Evolutionary conservation across 2,888 invertebrate genomes (phyloP).

Genomic region (Girardia tigrina): DNA sequence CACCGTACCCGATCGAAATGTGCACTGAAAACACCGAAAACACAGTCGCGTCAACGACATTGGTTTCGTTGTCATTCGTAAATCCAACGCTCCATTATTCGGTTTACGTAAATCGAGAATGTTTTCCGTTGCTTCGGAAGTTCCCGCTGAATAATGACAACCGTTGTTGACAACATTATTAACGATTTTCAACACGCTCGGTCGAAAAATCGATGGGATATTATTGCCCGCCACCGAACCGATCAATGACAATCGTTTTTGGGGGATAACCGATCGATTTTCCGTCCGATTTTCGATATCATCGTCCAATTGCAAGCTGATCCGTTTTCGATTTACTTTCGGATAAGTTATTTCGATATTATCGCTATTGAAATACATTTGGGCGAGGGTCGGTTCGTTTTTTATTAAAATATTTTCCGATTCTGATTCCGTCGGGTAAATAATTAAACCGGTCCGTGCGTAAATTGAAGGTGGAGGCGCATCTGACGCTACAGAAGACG

Average conservation of each 20-base stretch:
- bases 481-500: too few relatives aligned
- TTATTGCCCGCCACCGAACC: background rate
- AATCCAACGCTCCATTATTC: background rate
- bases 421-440: background rate
- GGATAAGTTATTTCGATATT: background rate
- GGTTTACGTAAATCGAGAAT: slow-evolving; percentile 14
- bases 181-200: background rate
- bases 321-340: background rate
- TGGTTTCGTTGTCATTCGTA: background rate
- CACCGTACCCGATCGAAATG: slow-evolving; percentile 5
- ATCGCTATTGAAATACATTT: background rate
- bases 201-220: background rate
- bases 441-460: slow-evolving; percentile 27
- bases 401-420: background rate
- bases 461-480: slow-evolving; percentile 34
- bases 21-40: slow-evolving; percentile 4
- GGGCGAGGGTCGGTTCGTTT: background rate
- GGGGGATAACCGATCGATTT: background rate
- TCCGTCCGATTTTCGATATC: background rate
- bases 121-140: background rate
- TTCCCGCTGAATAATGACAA: background rate
- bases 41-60: background rate
- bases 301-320: background rate
- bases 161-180: background rate
- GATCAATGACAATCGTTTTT: background rate